These are phyloP conservation scores for Lagorchestes hirsutus DNA, from an alignment of 2,797 vertebrate species.

Conservation along the genomic window DNA sequence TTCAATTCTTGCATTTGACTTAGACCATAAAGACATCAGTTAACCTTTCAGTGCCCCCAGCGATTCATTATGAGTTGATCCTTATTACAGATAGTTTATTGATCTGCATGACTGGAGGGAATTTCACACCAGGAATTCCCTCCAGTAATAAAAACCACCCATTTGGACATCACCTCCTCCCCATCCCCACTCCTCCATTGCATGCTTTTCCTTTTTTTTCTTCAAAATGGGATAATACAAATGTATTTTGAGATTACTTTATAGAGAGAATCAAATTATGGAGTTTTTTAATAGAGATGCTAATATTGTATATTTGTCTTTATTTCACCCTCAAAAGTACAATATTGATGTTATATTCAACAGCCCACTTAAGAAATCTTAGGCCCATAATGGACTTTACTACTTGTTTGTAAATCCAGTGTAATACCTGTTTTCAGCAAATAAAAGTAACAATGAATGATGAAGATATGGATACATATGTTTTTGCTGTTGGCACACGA, in stretches of 20 bases:
- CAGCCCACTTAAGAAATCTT: not conserved
- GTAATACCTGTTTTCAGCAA: conserved; percentile 88
- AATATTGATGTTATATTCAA: not conserved
- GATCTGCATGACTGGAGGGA: not conserved
- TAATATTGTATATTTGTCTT: not conserved
- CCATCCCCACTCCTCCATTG: not conserved
- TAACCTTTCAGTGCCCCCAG: not conserved
- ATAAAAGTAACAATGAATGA: conserved; percentile 99
- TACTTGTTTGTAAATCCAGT: not conserved
- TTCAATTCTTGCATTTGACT: not conserved
- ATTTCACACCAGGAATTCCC: not conserved
- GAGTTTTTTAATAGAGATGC: not conserved
- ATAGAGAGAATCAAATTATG: not conserved
- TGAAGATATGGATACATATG: conserved; percentile 99
- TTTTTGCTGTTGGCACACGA: conserved; percentile 96
- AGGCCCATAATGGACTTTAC: not conserved
- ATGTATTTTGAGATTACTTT: not conserved
- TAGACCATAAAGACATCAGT: not conserved
- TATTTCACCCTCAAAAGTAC: not conserved
- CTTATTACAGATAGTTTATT: not conserved
- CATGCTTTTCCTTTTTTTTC: not conserved
- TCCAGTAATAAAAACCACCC: not conserved
- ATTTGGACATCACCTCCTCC: not conserved
- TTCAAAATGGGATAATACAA: not conserved
- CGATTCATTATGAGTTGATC: not conserved